Evolutionary conservation across 2,888 invertebrate genomes (phyloP).

Genomic region (Acleris laterana): DNA sequence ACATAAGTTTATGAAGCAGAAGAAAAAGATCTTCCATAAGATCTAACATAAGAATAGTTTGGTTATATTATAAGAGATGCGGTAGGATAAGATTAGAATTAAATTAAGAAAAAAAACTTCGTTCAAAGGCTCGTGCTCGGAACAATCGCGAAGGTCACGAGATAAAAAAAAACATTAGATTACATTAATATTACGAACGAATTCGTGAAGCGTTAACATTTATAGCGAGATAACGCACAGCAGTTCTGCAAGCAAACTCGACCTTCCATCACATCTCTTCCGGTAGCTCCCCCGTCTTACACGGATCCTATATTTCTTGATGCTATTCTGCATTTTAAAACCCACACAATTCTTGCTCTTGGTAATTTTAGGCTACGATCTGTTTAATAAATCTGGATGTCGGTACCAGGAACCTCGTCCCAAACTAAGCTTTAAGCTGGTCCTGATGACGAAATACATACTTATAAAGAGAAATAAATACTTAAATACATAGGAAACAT

Average conservation of each 20-base stretch:
- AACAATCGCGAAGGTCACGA: slow-evolving; percentile 8
- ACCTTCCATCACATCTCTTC: slow-evolving; percentile 7
- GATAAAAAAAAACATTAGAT: slow-evolving; percentile 28
- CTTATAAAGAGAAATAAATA: too few species aligned
- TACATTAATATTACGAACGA: slow-evolving; percentile 17
- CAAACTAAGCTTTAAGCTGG: too few species aligned
- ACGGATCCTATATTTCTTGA: neutral
- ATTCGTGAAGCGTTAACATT: slow-evolving; percentile 8
- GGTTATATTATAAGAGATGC: slow-evolving; percentile 1
- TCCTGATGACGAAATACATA: too few species aligned
- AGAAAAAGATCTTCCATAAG: slow-evolving; percentile 74
- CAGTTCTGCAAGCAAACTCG: slow-evolving; percentile 4
- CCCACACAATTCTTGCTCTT: too few species aligned
- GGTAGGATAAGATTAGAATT: neutral
- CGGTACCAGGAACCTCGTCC: too few species aligned
- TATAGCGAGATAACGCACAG: slow-evolving; percentile 15
- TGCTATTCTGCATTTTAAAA: too few species aligned
- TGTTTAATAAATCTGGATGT: too few species aligned
- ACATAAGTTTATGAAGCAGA: slow-evolving; percentile 47
- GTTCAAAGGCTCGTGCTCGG: neutral
- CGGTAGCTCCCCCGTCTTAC: neutral
- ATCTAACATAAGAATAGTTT: slow-evolving; percentile 8
- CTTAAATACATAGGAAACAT: too few species aligned
- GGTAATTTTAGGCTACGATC: too few species aligned
- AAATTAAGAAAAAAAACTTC: neutral